phyloP scores from a whole-genome alignment of 2,113 vertebrate genomes.

The Physeter macrocephalus region DNA sequence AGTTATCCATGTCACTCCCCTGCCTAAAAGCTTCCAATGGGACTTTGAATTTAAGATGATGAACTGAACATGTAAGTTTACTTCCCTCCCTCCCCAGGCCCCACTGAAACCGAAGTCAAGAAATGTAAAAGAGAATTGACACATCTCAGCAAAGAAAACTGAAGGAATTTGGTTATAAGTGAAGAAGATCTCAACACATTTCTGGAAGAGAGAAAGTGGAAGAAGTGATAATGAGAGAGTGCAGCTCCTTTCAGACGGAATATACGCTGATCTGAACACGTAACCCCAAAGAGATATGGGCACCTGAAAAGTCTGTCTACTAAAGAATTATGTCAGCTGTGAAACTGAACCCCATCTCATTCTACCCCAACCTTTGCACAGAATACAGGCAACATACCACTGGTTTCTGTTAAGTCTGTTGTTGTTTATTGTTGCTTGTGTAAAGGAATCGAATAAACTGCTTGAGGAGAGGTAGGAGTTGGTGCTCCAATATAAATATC shows the following conservation, averaged over 20 bases:
- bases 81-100: slow-evolving; percentile 57
- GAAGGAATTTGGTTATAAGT: neutral
- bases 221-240: neutral
- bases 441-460: slow-evolving; percentile 29
- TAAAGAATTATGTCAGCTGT: neutral
- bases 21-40: neutral
- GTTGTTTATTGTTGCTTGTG: neutral
- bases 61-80: slow-evolving; percentile 44
- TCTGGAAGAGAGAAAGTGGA: slow-evolving; percentile 17
- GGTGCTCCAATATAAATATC: neutral
- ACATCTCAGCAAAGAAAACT: neutral
- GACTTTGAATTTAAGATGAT: slow-evolving; percentile 21
- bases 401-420: slow-evolving; percentile 2
- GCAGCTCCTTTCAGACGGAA: slow-evolving; percentile 27
- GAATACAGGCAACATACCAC: neutral
- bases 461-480: slow-evolving; percentile 19
- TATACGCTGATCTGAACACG: slow-evolving; percentile 7
- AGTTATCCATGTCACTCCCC: neutral
- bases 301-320: neutral
- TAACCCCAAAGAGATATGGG: slow-evolving; percentile 33
- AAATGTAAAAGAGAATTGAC: neutral
- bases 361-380: neutral
- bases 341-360: neutral
- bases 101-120: slow-evolving; percentile 61
- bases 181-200: slow-evolving; percentile 22